Evolutionary conservation across 2,888 invertebrate genomes (phyloP).

Genomic region (Plebejus argus): DNA sequence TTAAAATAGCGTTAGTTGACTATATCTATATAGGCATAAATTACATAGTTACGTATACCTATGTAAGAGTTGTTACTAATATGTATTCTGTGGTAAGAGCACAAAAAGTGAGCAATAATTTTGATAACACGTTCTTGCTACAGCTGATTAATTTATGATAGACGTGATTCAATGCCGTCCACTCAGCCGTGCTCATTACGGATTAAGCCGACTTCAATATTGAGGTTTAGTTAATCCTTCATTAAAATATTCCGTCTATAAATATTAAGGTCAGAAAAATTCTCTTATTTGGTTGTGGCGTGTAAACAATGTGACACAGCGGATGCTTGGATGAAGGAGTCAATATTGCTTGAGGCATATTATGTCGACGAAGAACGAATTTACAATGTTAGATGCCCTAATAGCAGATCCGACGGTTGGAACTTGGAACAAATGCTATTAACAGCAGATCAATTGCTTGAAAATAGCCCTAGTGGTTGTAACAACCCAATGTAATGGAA

Average conservation of each 20-base stretch:
- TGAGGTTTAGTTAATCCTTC: background rate
- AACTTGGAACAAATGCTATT: no score
- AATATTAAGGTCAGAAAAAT: background rate
- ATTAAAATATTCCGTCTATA: background rate
- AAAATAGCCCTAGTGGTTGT: no score
- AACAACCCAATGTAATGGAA: no score
- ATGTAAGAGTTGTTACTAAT: no score
- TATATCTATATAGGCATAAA: background rate
- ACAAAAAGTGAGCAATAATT: conserved; percentile 25
- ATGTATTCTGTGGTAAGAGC: conserved; percentile 2
- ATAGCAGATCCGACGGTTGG: background rate
- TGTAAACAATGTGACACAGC: background rate
- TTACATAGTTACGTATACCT: background rate
- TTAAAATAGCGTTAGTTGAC: background rate
- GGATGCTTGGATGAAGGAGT: no score
- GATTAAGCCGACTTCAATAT: background rate
- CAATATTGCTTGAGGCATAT: no score
- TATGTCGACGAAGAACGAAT: no score
- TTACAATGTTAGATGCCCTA: background rate
- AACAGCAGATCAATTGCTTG: no score
- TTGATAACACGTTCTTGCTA: conserved; percentile 16
- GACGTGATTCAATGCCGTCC: conserved; percentile 21
- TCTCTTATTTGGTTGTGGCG: background rate
- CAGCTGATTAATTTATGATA: background rate
- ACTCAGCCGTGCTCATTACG: conserved; percentile 17